A percentile compares a stretch with the other conserved stretches of the same genome.
Conservation (phyloP, 2,888 invertebrate genomes). For the Cataglyphis altisquamis region DNA sequence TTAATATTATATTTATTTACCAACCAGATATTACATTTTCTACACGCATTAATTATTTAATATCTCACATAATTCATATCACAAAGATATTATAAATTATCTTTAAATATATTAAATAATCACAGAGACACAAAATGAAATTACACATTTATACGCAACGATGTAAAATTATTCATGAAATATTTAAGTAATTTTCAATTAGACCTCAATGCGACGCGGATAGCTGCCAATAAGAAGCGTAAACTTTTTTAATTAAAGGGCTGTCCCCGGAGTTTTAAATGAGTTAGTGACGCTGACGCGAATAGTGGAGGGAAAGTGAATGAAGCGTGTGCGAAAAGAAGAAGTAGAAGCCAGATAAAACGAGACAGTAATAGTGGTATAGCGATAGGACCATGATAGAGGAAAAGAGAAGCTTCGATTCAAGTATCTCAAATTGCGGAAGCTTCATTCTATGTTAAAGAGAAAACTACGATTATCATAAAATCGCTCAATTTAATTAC, state of each 20-base stretch:
- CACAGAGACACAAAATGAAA: background rate
- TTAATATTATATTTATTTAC: background rate
- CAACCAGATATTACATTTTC: background rate
- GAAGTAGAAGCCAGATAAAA: conserved; percentile 16
- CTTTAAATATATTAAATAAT: conserved; percentile 1
- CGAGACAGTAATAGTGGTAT: conserved; percentile 29
- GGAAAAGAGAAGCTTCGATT: conserved; percentile 8
- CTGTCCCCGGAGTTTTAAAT: conserved; percentile 78
- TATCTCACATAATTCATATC: background rate
- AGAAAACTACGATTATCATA: conserved; percentile 26
- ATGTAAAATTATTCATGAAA: conserved; percentile 57
- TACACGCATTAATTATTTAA: background rate
- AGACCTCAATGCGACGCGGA: conserved; percentile 69
- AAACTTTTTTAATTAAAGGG: conserved; percentile 83
- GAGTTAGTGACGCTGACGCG: conserved; percentile 73
- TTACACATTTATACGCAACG: background rate
- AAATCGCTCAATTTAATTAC: conserved; percentile 39
- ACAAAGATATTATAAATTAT: background rate
- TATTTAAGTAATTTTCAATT: conserved; percentile 77
- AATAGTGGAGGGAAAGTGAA: conserved; percentile 40
- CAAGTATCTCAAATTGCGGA: conserved; percentile 14
- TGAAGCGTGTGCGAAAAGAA: conserved; percentile 31
- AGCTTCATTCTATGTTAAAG: conserved; percentile 9
- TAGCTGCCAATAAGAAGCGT: conserved; percentile 76
- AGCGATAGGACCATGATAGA: conserved; percentile 13